Conservation (phyloP, 2,888 invertebrate species). For the Villa cingulata region DNA sequence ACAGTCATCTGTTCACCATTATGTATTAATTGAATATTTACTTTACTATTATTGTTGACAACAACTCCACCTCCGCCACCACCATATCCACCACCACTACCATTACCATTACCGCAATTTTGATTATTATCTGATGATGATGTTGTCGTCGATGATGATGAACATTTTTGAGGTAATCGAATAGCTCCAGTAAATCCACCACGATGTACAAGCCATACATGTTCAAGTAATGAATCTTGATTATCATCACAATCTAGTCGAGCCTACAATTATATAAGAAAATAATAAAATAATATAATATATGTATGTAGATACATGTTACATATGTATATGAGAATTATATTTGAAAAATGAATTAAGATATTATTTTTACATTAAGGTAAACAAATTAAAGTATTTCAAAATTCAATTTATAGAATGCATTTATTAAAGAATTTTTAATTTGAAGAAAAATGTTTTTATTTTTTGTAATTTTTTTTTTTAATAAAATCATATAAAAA, state of each 20-base stretch:
- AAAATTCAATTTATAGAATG: no score
- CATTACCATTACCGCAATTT: not conserved
- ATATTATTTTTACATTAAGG: no score
- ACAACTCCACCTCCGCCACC: no score
- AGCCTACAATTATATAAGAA: constrained; percentile 40
- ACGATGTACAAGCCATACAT: constrained; percentile 86
- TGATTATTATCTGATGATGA: constrained; percentile 1
- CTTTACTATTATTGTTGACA: constrained; percentile 39
- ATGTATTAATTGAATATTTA: constrained; percentile 62
- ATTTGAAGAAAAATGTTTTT: no score
- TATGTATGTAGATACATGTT: no score
- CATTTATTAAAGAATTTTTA: no score
- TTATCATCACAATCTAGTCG: constrained; percentile 50
- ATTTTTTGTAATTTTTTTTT: no score
- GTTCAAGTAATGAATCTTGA: constrained; percentile 46
- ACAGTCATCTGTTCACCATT: constrained; percentile 74
- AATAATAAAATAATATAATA: constrained; percentile 4
- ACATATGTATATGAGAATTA: no score
- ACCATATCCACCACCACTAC: no score
- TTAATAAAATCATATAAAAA: no score
- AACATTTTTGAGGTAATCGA: constrained; percentile 26
- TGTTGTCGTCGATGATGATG: not conserved
- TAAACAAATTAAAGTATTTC: no score
- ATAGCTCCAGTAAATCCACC: constrained; percentile 77
- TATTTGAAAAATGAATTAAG: no score